Percentiles rank a stretch among this genome's conserved stretches.
phyloP scores from a whole-genome alignment of 2,888 invertebrate species.

The Megastigmus dorsalis region DNA sequence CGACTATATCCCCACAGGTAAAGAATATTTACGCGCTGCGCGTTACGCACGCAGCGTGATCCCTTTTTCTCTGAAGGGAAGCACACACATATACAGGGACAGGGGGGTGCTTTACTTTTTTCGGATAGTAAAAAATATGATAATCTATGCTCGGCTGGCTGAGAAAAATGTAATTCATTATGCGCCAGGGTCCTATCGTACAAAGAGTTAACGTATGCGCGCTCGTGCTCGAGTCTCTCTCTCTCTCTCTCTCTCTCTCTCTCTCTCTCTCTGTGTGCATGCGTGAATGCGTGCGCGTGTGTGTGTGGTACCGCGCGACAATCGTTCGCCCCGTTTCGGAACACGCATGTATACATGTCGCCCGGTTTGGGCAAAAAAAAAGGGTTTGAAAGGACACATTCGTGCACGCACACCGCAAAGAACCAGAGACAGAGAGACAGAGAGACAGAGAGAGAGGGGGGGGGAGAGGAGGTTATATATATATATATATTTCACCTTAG shows the following conservation, averaged over 20 bases:
- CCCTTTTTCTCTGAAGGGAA: slow-evolving; percentile 45
- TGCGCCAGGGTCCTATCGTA: slow-evolving; percentile 59
- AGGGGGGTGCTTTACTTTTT: slow-evolving; percentile 57
- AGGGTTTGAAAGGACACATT: slow-evolving; percentile 64
- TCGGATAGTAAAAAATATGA: slow-evolving; percentile 74
- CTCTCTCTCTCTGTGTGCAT: no score
- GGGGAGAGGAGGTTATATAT: no score
- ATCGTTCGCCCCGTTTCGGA: slow-evolving; percentile 48
- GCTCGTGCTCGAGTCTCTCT: background rate
- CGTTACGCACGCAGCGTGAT: slow-evolving; percentile 21
- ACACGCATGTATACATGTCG: slow-evolving; percentile 62
- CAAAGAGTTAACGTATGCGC: slow-evolving; percentile 59
- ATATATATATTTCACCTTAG: slow-evolving; percentile 57
- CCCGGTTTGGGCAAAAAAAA: slow-evolving; percentile 66
- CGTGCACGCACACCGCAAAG: slow-evolving; percentile 56
- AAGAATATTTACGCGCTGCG: slow-evolving; percentile 55
- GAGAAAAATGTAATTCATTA: slow-evolving; percentile 74
- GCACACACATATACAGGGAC: background rate
- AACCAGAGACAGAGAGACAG: slow-evolving; percentile 37
- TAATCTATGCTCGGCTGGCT: slow-evolving; percentile 73
- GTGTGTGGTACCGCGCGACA: slow-evolving; percentile 6
- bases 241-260: no score
- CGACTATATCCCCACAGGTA: slow-evolving; percentile 40
- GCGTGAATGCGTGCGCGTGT: slow-evolving; percentile 36
- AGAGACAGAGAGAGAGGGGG: slow-evolving; percentile 41